Evolutionary conservation across 2,113 vertebrate genomes (phyloP), one percentile per base, ranked within the genome.

Genomic region (Lasiurus cinereus): DNA sequence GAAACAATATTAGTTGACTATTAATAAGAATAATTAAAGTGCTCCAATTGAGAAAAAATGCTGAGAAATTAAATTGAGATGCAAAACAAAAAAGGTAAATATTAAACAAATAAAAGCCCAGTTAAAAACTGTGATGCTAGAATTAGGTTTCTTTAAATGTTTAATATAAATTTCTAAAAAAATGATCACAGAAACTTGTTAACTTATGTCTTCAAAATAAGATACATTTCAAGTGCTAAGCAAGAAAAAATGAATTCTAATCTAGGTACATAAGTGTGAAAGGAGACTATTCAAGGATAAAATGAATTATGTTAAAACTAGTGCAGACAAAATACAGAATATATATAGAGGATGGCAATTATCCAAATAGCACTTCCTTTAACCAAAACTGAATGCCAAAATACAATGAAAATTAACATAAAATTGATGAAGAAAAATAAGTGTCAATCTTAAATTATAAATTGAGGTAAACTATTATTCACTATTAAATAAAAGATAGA

Each of bases 1-100:
- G 52, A 36, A 11, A 33, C 36, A 90, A 76, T 82, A 66, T 67
- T 46, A 91, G 8, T 73, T 79, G n/a, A 39, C 27, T 72, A 27
- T 36, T 9, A 85, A 66, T 7, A 86, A 88, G 7, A 80, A 70
- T 0, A 76, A 73, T 83, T 78, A 78, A 85, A 74, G 31, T 77
- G 5, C 73, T 73, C n/a, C 22, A 92, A 54, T 33, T 93, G 16
- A 16, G 2, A 88, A 78, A 70, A 13, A 43, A 54, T 62, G 9
- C 33, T 67, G 33, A 83, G 6, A 95, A 73, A 82, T 64, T 88
- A 88, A 73, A 77, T 64, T 73, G 77, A 73, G 8, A n/a, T 50
- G 4, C 11, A 79, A 48, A 1, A 36, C 2, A 72, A 10, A 77
- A 33, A 15, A 82, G 1, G 2, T 62, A 88, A 62, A 74, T 54